phyloP scores from a whole-genome alignment of 2,888 invertebrate genomes.

The Anthrax anthrax region DNA sequence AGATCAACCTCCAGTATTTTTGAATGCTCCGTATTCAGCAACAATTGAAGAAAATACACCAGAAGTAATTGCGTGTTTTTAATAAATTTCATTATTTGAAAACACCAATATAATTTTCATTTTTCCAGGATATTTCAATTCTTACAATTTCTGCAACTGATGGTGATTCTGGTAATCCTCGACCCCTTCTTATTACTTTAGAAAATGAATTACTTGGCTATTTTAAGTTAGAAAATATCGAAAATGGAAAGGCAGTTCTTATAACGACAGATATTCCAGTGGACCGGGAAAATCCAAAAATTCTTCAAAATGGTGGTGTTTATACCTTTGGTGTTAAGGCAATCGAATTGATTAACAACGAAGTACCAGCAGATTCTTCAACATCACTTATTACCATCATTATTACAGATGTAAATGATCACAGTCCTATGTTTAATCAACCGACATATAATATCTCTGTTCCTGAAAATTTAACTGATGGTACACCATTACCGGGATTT shows the following conservation, averaged over 20 bases:
- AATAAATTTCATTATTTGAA: neutral
- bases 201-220: slow-evolving; percentile 56
- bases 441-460: slow-evolving; percentile 51
- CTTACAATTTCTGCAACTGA: slow-evolving; percentile 62
- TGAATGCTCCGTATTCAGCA: slow-evolving; percentile 66
- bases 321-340: slow-evolving; percentile 59
- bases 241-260: slow-evolving; percentile 41
- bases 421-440: slow-evolving; percentile 55
- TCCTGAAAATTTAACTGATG: slow-evolving; percentile 59
- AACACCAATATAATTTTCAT: neutral
- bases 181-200: slow-evolving; percentile 49
- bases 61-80: slow-evolving; percentile 39
- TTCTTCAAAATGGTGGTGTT: slow-evolving; percentile 64
- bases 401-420: slow-evolving; percentile 65
- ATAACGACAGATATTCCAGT: slow-evolving; percentile 50
- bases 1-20: slow-evolving; percentile 69
- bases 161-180: slow-evolving; percentile 62
- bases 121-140: slow-evolving; percentile 42
- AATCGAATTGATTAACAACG: slow-evolving; percentile 57
- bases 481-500: slow-evolving; percentile 53
- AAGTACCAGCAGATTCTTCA: slow-evolving; percentile 52
- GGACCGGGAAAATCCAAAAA: slow-evolving; percentile 59
- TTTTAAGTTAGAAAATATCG: slow-evolving; percentile 44
- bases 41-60: slow-evolving; percentile 60
- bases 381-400: slow-evolving; percentile 59